A percentile compares a stretch with the other conserved stretches of the same genome.
phyloP scores from a whole-genome alignment of 1,140 invertebrate species.

The Pseudobourletiella spinata region DNA sequence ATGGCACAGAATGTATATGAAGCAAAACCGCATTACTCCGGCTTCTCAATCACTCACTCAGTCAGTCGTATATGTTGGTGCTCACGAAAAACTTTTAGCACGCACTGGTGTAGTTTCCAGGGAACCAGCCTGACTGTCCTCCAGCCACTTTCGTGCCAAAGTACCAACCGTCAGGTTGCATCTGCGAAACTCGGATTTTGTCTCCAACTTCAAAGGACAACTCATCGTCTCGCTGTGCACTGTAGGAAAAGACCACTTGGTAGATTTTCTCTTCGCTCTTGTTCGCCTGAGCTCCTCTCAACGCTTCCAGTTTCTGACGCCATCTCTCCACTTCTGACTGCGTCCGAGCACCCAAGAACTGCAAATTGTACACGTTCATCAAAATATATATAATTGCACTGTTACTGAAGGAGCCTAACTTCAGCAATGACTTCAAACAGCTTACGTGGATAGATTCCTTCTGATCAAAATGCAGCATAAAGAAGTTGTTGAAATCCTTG shows the following conservation, averaged over 20 bases:
- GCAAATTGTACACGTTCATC: background rate
- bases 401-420: too few relatives aligned
- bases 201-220: constrained; percentile 32
- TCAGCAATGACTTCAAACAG: too few relatives aligned
- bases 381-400: too few relatives aligned
- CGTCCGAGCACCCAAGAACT: constrained; percentile 33
- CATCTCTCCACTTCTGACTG: constrained; percentile 34
- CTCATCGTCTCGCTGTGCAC: constrained; percentile 26
- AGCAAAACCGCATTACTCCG: too few relatives aligned
- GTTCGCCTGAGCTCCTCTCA: too few relatives aligned
- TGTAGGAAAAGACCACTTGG: constrained; percentile 31
- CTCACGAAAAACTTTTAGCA: too few relatives aligned
- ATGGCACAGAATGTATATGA: too few relatives aligned
- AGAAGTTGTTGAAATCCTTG: constrained; percentile 35
- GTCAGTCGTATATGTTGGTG: too few relatives aligned
- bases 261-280: constrained; percentile 13
- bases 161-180: constrained; percentile 35
- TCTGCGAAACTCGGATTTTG: constrained; percentile 26
- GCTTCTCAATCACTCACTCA: too few relatives aligned
- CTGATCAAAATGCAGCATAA: constrained; percentile 34
- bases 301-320: background rate
- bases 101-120: constrained; percentile 35
- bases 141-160: constrained; percentile 22
- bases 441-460: constrained; percentile 34
- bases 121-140: constrained; percentile 34